A percentile compares a stretch with the other conserved stretches of the same genome.
These are phyloP conservation scores for Carcina quercana DNA, from an alignment of 2,888 invertebrate species.

Conservation along the genomic window DNA sequence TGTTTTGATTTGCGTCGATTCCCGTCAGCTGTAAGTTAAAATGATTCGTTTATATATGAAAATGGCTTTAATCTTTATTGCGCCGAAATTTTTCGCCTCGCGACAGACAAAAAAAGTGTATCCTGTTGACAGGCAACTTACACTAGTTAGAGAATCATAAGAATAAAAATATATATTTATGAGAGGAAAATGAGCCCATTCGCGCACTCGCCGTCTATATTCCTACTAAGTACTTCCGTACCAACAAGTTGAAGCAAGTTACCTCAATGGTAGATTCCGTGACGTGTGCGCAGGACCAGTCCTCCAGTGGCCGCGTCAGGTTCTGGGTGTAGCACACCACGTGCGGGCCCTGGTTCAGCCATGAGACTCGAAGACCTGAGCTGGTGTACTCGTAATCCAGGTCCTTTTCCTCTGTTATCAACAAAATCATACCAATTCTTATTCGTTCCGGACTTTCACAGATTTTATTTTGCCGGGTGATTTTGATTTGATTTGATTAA, in stretches of 20 bases:
- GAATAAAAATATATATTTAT: too few relatives aligned
- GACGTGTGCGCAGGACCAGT: constrained; percentile 55
- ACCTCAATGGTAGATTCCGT: constrained; percentile 37
- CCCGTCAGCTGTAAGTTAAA: constrained; percentile 38
- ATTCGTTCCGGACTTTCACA: too few relatives aligned
- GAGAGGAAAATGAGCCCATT: too few relatives aligned
- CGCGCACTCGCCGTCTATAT: too few relatives aligned
- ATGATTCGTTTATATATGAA: neutral
- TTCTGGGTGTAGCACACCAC: constrained; percentile 69
- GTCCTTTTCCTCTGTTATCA: constrained; percentile 31
- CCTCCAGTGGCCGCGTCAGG: constrained; percentile 50
- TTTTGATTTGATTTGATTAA: too few relatives aligned
- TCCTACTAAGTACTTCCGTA: too few relatives aligned
- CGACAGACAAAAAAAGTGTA: too few relatives aligned
- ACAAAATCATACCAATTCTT: neutral
- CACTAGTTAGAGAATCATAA: too few relatives aligned
- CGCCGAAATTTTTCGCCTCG: too few relatives aligned
- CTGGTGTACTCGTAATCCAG: constrained; percentile 36
- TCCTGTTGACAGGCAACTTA: too few relatives aligned
- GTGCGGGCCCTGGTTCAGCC: constrained; percentile 48
- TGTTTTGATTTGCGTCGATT: constrained; percentile 31
- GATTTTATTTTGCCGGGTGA: too few relatives aligned
- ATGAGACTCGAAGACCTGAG: constrained; percentile 35
- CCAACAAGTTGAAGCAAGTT: too few relatives aligned
- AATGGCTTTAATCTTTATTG: neutral